phyloP scores from a whole-genome alignment of 2,888 invertebrate genomes.

The Apoda limacodes region DNA sequence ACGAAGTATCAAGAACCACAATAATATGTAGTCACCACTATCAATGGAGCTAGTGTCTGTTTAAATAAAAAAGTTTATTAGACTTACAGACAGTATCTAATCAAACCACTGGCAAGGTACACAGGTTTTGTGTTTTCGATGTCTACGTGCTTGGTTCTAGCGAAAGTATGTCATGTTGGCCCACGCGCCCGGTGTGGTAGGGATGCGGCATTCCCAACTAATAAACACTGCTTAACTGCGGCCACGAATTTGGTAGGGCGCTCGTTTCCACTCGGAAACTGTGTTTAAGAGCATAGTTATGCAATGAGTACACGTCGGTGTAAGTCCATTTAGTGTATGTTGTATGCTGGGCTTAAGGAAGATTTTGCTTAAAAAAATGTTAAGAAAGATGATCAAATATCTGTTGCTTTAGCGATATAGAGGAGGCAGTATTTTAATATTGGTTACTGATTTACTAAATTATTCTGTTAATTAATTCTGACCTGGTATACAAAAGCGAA shows the following conservation, averaged over 20 bases:
- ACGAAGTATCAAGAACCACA: slow-evolving; percentile 1
- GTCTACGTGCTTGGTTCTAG: slow-evolving; percentile 27
- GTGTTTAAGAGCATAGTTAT: too few relatives aligned
- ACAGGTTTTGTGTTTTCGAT: background rate
- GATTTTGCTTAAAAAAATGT: slow-evolving; percentile 1
- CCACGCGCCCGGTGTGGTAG: slow-evolving; percentile 31
- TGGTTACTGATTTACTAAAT: too few relatives aligned
- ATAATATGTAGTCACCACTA: slow-evolving; percentile 6
- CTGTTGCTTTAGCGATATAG: too few relatives aligned
- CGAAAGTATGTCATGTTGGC: slow-evolving; percentile 54
- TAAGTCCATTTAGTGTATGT: background rate
- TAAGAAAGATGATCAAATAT: background rate
- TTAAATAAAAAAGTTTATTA: too few relatives aligned
- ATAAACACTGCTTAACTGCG: slow-evolving; percentile 19
- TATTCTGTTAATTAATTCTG: too few relatives aligned
- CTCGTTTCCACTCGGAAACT: too few relatives aligned
- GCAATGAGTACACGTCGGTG: too few relatives aligned
- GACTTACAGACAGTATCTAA: background rate
- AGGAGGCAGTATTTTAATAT: too few relatives aligned
- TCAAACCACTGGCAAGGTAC: background rate
- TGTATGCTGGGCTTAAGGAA: slow-evolving; percentile 2
- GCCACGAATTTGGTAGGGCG: too few relatives aligned
- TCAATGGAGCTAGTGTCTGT: too few relatives aligned
- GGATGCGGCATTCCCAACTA: slow-evolving; percentile 35
- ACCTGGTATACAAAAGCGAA: too few relatives aligned